Conservation (phyloP, 2,888 invertebrate genomes). For the Sminthurides aquaticus region DNA sequence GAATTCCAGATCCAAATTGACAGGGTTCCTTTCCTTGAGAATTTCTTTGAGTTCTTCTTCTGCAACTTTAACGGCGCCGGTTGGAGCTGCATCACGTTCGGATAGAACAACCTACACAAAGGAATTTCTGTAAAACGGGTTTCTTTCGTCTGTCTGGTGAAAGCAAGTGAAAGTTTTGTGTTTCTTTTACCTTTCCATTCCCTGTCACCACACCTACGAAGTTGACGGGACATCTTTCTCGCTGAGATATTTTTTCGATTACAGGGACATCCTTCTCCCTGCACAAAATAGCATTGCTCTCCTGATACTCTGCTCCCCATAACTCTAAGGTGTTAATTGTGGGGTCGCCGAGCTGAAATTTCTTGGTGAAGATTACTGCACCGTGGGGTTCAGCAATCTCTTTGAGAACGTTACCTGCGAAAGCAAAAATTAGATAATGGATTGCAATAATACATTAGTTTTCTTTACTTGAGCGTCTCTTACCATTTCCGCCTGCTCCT, state of each 20-base stretch:
- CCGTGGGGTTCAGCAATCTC: constrained; percentile 93
- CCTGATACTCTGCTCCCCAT: constrained; percentile 98
- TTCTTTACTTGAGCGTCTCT: constrained; percentile 6
- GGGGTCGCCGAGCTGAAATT: constrained; percentile 87
- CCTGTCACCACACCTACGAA: constrained; percentile 89
- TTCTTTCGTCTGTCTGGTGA: neutral
- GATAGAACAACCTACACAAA: constrained; percentile 34
- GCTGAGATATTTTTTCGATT: constrained; percentile 63
- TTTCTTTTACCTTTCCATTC: constrained; percentile 58
- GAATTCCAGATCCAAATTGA: constrained; percentile 78
- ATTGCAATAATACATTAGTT: neutral
- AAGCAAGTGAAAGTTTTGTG: neutral
- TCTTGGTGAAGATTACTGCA: constrained; percentile 76
- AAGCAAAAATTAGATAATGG: constrained; percentile 16
- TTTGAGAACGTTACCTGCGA: constrained; percentile 84
- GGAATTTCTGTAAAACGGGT: neutral
- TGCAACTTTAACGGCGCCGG: constrained; percentile 29
- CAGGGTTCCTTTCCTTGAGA: constrained; percentile 59
- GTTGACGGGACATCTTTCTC: constrained; percentile 87
- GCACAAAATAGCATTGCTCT: constrained; percentile 84
- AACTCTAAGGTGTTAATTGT: constrained; percentile 86
- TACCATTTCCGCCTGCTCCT: constrained; percentile 92
- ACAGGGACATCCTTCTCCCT: constrained; percentile 57
- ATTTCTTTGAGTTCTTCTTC: constrained; percentile 25
- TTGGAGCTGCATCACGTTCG: constrained; percentile 26